A percentile compares a stretch with the other conserved stretches of the same genome.
Evolutionary conservation across 2,888 invertebrate genomes (phyloP).

Genomic region (Apeira syringaria): DNA sequence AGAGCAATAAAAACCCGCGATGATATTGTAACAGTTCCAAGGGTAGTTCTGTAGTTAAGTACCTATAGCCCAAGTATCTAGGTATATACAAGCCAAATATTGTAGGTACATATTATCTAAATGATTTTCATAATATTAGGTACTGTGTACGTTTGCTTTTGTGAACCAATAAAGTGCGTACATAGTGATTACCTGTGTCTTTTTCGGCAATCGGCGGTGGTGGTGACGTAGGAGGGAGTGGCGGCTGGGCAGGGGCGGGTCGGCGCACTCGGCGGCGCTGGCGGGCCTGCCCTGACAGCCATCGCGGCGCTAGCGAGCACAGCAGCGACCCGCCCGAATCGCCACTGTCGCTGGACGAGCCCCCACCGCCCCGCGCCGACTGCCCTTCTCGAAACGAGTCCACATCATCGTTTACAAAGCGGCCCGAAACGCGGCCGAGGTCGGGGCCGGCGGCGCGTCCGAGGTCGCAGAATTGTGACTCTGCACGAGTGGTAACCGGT

Average conservation of each 20-base stretch:
- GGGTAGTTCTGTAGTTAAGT: too few relatives aligned
- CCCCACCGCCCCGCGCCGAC: constrained; percentile 24
- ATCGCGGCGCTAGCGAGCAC: constrained; percentile 65
- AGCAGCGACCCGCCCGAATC: constrained; percentile 61
- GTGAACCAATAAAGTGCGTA: too few relatives aligned
- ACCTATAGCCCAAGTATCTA: too few relatives aligned
- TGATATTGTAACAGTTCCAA: too few relatives aligned
- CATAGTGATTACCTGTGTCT: constrained; percentile 6
- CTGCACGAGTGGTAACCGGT: background rate
- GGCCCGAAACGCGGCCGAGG: background rate
- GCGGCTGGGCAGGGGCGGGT: constrained; percentile 21
- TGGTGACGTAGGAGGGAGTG: constrained; percentile 68
- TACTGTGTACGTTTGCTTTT: too few relatives aligned
- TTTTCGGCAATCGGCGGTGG: background rate
- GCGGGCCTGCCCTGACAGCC: constrained; percentile 54
- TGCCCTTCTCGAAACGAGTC: background rate
- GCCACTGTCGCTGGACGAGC: constrained; percentile 58
- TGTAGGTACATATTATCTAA: too few relatives aligned
- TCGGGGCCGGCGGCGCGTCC: background rate
- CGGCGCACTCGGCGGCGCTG: constrained; percentile 31
- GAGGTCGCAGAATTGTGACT: background rate
- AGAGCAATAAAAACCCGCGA: too few relatives aligned
- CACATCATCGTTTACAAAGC: background rate
- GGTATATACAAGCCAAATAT: too few relatives aligned
- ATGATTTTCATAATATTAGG: too few relatives aligned